Conservation (phyloP, 2,113 vertebrate genomes). For the Pteronura brasiliensis region DNA sequence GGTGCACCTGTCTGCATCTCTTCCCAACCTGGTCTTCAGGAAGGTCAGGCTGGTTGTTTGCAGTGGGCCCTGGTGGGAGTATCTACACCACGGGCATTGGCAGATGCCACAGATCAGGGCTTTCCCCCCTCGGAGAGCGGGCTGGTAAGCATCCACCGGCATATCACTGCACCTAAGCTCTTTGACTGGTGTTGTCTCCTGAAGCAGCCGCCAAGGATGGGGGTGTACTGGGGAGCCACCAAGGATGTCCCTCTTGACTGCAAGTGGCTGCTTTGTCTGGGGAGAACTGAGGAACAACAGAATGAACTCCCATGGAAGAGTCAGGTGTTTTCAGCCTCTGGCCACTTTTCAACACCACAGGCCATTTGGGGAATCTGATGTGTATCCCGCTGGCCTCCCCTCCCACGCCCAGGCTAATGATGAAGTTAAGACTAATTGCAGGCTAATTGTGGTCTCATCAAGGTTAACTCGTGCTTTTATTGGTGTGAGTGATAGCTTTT, state of each 20-base stretch:
- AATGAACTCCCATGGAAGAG: neutral
- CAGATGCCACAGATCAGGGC: neutral
- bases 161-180: neutral
- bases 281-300: neutral
- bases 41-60: neutral
- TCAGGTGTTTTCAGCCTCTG: neutral
- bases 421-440: neutral
- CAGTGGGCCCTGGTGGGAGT: neutral
- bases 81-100: neutral
- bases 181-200: neutral
- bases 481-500: neutral
- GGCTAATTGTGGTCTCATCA: slow-evolving; percentile 33
- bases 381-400: fast-evolving
- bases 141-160: neutral
- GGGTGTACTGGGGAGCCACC: neutral
- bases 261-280: neutral
- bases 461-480: slow-evolving; percentile 1
- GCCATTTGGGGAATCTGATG: neutral
- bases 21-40: neutral
- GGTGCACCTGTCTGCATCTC: neutral
- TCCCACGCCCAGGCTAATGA: neutral
- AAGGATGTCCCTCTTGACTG: neutral
- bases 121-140: neutral
- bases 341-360: neutral
- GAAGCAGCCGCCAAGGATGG: neutral